phyloP scores from a whole-genome alignment of 2,113 vertebrate species.

The Jacana jacana region DNA sequence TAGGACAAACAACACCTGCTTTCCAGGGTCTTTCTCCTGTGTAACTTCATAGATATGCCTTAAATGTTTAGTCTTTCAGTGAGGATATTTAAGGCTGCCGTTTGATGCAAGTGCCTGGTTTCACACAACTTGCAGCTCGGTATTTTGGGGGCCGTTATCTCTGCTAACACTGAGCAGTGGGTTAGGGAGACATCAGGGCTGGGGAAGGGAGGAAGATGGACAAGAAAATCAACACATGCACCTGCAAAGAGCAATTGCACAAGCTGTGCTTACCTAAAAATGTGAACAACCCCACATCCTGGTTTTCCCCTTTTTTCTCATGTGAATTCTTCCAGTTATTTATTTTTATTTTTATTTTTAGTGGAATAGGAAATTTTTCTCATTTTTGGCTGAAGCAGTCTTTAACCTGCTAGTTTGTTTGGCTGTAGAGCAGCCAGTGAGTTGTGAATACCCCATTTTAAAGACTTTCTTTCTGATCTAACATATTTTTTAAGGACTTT shows the following conservation, averaged over 20 bases:
- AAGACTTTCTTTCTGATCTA: neutral
- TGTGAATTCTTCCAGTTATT: neutral
- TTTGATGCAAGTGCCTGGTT: fast-evolving
- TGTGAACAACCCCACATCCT: neutral
- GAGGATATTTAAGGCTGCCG: neutral
- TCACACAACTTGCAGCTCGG: fast-evolving
- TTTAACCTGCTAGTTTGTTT: neutral
- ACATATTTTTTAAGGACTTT: neutral
- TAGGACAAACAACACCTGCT: neutral
- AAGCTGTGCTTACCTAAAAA: neutral
- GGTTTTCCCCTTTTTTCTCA: neutral
- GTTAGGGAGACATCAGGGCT: neutral
- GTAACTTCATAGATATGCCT: neutral
- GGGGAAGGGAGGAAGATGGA: neutral
- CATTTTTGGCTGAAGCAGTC: neutral
- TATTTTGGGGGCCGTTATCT: neutral
- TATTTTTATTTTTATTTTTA: neutral
- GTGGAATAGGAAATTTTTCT: neutral
- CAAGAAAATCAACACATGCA: neutral
- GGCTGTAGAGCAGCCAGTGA: neutral
- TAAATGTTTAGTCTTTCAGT: neutral
- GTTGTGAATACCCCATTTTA: neutral
- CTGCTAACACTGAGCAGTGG: neutral
- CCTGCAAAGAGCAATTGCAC: neutral
- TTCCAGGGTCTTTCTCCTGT: neutral